Conservation (phyloP, 1,140 invertebrate genomes). For the Drosophila quadrilineata region DNA sequence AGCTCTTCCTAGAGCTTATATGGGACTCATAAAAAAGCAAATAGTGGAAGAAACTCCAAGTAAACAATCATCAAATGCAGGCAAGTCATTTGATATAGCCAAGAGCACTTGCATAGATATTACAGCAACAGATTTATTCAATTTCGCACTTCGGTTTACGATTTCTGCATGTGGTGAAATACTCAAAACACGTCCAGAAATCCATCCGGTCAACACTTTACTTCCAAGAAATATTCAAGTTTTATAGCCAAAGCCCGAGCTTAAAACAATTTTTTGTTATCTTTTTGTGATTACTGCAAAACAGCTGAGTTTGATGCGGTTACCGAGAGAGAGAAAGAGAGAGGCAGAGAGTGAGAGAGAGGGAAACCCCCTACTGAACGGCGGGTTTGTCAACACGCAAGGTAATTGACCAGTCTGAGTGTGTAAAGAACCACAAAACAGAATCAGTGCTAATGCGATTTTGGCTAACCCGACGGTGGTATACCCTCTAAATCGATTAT, state of each 20-base stretch:
- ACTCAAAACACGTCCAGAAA: too few relatives aligned
- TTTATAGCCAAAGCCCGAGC: constrained; percentile 13
- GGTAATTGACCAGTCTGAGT: constrained; percentile 36
- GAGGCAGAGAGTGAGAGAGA: too few relatives aligned
- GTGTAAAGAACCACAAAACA: constrained; percentile 15
- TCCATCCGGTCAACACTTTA: too few relatives aligned
- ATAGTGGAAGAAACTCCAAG: too few relatives aligned
- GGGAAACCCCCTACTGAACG: constrained; percentile 13
- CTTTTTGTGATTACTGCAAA: constrained; percentile 8
- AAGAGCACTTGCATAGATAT: not conserved
- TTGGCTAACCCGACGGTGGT: not conserved
- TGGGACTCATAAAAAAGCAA: too few relatives aligned
- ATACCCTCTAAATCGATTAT: not conserved
- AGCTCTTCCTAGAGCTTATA: too few relatives aligned
- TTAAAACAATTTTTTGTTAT: too few relatives aligned
- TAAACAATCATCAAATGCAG: too few relatives aligned
- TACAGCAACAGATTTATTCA: not conserved
- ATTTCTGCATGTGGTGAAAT: not conserved
- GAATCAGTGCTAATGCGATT: not conserved
- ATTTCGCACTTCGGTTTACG: not conserved
- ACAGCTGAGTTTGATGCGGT: constrained; percentile 23
- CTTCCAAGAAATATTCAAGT: constrained; percentile 4
- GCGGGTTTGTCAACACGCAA: constrained; percentile 23
- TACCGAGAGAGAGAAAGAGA: too few relatives aligned
- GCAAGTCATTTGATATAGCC: not conserved